Evolutionary conservation across 1,140 invertebrate species (phyloP).

Genomic region (Zaprionus ornatus): DNA sequence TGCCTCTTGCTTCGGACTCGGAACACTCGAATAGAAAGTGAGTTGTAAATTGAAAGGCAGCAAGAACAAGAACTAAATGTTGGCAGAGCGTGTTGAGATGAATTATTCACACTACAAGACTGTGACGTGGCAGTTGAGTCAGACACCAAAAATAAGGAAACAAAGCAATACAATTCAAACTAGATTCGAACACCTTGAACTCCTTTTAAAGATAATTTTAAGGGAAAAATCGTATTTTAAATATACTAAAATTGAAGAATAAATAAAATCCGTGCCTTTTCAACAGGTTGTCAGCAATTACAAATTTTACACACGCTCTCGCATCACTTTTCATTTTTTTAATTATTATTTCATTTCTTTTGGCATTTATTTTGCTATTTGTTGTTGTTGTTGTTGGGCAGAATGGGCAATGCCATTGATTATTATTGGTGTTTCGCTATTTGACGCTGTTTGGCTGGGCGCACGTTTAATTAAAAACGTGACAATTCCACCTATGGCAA

Average conservation of each 20-base stretch:
- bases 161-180: background rate
- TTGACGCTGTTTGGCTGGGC: constrained; percentile 31
- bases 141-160: constrained; percentile 1
- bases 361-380: constrained; percentile 14
- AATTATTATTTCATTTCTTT: constrained; percentile 63
- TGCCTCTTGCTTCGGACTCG: constrained; percentile 21
- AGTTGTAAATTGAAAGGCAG: constrained; percentile 28
- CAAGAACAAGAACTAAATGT: constrained; percentile 12
- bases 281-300: constrained; percentile 67
- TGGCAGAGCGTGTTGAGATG: constrained; percentile 25
- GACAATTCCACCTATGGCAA: constrained; percentile 77
- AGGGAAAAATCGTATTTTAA: background rate
- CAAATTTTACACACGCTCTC: constrained; percentile 57
- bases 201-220: background rate
- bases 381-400: constrained; percentile 29
- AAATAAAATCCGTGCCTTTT: constrained; percentile 13
- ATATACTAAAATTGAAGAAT: background rate
- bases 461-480: constrained; percentile 77
- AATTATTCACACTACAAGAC: constrained; percentile 47
- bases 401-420: constrained; percentile 55
- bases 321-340: constrained; percentile 67
- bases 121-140: constrained; percentile 6
- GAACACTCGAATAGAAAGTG: background rate
- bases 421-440: constrained; percentile 50
- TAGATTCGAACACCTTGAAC: background rate